A percentile compares a stretch with the other conserved stretches of the same genome.
Evolutionary conservation across 2,888 invertebrate genomes (phyloP).

Genomic region (Clanis bilineata): DNA sequence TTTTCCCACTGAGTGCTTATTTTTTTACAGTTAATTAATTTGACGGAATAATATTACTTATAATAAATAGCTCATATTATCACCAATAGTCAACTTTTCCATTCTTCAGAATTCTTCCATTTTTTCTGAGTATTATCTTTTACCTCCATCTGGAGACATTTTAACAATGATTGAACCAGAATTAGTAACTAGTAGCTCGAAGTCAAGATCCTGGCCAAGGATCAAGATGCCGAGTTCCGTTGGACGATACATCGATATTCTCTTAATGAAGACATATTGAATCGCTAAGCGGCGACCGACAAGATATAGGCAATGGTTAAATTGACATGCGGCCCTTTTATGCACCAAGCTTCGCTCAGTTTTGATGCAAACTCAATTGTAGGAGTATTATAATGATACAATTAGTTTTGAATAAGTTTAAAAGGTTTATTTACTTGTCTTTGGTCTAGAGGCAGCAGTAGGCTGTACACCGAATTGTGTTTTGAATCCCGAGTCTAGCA

Average conservation of each 20-base stretch:
- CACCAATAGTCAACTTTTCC: too few relatives aligned
- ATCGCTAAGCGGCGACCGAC: slow-evolving; percentile 74
- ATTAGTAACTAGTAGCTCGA: not conserved
- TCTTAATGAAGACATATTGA: slow-evolving; percentile 82
- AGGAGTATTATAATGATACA: slow-evolving; percentile 35
- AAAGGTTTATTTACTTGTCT: too few relatives aligned
- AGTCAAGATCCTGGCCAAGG: slow-evolving; percentile 58
- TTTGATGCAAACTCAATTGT: slow-evolving; percentile 41
- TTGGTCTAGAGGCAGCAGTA: too few relatives aligned
- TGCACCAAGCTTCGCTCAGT: slow-evolving; percentile 50
- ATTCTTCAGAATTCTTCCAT: too few relatives aligned
- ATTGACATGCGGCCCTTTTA: slow-evolving; percentile 75
- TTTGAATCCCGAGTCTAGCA: too few relatives aligned
- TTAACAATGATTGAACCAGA: too few relatives aligned
- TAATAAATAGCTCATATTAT: too few relatives aligned
- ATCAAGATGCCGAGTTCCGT: slow-evolving; percentile 76
- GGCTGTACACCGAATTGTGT: too few relatives aligned
- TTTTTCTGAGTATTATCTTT: too few relatives aligned
- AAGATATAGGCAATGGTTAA: slow-evolving; percentile 76
- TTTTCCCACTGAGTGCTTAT: too few relatives aligned
- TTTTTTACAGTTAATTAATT: not conserved
- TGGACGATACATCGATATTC: slow-evolving; percentile 75
- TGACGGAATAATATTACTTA: not conserved
- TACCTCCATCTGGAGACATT: too few relatives aligned
- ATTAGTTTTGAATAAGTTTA: slow-evolving; percentile 14